A percentile compares a stretch with the other conserved stretches of the same genome.
phyloP scores from a whole-genome alignment of 2,888 invertebrate genomes.

The Latrodectus elegans region DNA sequence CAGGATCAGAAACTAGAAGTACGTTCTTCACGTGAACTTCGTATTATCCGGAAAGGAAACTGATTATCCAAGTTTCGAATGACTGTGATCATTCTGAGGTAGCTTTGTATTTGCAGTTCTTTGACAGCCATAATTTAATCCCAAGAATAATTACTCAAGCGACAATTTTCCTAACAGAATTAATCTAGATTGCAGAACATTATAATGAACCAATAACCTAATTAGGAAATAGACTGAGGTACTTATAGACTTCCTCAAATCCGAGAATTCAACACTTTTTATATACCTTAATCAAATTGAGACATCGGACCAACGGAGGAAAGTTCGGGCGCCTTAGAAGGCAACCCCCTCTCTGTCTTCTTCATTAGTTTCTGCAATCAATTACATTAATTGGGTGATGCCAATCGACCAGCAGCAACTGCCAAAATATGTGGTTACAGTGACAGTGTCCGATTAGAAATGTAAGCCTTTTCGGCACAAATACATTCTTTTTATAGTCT shows the following conservation, averaged over 20 bases:
- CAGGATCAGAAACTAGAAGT: too few relatives aligned
- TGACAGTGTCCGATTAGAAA: background rate
- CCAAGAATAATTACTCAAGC: background rate
- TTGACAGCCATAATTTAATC: too few relatives aligned
- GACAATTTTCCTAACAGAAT: background rate
- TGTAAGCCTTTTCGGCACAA: background rate
- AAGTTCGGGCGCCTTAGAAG: background rate
- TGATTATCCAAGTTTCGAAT: too few relatives aligned
- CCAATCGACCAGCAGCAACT: conserved; percentile 27
- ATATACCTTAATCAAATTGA: background rate
- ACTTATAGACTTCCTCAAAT: background rate
- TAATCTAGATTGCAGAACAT: background rate
- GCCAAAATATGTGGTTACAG: background rate
- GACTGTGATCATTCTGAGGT: too few relatives aligned
- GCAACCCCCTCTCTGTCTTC: conserved; percentile 1
- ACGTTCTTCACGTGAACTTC: too few relatives aligned
- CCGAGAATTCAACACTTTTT: background rate
- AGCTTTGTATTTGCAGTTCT: too few relatives aligned
- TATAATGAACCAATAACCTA: background rate
- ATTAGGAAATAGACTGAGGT: background rate
- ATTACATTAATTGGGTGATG: conserved; percentile 55
- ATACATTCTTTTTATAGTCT: too few relatives aligned
- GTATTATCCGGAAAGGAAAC: too few relatives aligned
- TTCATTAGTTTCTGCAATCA: conserved; percentile 27
- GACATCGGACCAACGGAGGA: background rate